A percentile compares a stretch with the other conserved stretches of the same genome.
Conservation (phyloP, 2,797 vertebrate genomes). For the Scleropages formosus region DNA sequence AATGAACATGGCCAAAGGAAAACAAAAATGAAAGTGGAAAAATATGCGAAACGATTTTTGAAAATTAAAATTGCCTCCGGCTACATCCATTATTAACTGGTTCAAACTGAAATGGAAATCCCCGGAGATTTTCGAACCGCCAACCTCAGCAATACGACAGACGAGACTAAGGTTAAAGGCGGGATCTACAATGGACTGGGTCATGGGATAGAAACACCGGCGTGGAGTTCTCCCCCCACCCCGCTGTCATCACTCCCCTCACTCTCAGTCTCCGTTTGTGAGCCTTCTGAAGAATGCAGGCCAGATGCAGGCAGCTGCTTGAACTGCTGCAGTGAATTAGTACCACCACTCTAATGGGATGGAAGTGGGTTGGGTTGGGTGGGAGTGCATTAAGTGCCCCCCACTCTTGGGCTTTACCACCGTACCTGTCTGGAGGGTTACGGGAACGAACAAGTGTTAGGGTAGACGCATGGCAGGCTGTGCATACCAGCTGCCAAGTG, state of each 20-base stretch:
- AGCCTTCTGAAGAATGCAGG: constrained; percentile 35
- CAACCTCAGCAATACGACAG: neutral
- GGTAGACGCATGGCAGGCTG: neutral
- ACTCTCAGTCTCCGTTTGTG: constrained; percentile 17
- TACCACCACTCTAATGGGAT: constrained; percentile 35
- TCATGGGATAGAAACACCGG: neutral
- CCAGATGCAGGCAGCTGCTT: constrained; percentile 45
- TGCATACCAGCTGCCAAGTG: neutral
- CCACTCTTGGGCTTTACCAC: neutral
- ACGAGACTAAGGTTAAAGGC: neutral
- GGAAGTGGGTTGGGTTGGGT: neutral
- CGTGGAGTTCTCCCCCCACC: neutral
- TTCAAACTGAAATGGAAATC: constrained; percentile 14
- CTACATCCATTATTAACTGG: constrained; percentile 32
- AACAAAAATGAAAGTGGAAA: constrained; percentile 21
- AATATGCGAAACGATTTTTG: constrained; percentile 21
- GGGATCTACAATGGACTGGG: neutral
- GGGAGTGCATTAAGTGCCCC: neutral
- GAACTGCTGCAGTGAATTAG: constrained; percentile 53
- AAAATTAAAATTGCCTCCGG: constrained; percentile 20
- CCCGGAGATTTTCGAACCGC: constrained; percentile 19
- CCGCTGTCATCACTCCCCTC: constrained; percentile 37
- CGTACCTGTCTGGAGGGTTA: neutral
- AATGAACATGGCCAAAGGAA: constrained; percentile 28
- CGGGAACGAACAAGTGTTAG: neutral